These are phyloP conservation scores for Xenops minutus DNA, from an alignment of 2,797 vertebrate species.

Conservation along the genomic window DNA sequence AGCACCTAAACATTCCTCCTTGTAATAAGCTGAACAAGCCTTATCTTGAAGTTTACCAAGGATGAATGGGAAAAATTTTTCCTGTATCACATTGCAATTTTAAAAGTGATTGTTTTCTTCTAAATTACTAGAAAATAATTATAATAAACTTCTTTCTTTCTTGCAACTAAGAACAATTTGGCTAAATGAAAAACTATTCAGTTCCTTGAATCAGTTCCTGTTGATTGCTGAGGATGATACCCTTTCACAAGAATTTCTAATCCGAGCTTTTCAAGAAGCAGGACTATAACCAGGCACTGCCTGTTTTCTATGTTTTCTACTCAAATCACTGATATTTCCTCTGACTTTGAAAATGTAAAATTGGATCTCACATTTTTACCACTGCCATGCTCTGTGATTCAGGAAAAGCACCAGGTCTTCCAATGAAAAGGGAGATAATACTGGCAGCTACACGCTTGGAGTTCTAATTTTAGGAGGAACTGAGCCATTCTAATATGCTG, in stretches of 20 bases:
- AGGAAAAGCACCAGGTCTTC: not conserved
- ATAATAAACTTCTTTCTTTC: not conserved
- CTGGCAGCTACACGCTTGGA: not conserved
- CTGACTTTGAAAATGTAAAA: not conserved
- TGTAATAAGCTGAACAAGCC: not conserved
- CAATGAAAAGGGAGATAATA: not conserved
- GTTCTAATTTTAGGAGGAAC: slow-evolving; percentile 48
- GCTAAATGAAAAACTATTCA: not conserved
- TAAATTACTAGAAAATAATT: not conserved
- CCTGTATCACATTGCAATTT: not conserved
- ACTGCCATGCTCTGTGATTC: not conserved
- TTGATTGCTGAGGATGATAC: not conserved
- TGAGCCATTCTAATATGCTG: slow-evolving; percentile 11
- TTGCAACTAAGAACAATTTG: not conserved
- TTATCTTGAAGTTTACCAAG: not conserved
- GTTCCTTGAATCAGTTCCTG: not conserved
- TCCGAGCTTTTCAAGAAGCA: not conserved
- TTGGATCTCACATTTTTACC: not conserved
- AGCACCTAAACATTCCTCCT: not conserved
- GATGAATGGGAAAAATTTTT: not conserved
- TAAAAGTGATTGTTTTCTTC: not conserved
- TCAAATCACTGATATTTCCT: not conserved
- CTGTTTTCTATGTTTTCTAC: not conserved
- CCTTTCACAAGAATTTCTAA: not conserved
- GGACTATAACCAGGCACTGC: not conserved